Evolutionary conservation across 2,797 vertebrate genomes (phyloP).

Genomic region (Muraenolepis orangiensis): DNA sequence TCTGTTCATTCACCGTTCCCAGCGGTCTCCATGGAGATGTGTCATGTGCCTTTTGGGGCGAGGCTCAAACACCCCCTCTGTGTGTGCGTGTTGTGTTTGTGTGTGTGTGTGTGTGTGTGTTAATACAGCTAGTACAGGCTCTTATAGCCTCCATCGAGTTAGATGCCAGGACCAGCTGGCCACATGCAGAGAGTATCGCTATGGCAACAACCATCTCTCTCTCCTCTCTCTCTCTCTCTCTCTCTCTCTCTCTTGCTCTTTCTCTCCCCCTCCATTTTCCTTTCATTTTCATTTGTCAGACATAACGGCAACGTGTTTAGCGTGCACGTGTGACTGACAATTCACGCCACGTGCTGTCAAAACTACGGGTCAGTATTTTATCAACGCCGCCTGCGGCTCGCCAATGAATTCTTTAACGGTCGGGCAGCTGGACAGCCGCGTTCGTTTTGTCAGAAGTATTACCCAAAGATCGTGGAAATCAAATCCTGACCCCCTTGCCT

Average conservation of each 20-base stretch:
- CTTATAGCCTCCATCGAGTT: slow-evolving; percentile 64
- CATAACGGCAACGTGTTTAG: neutral
- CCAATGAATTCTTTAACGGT: too few species aligned
- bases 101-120: slow-evolving; percentile 26
- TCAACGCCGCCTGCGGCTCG: too few species aligned
- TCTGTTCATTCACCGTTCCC: slow-evolving; percentile 44
- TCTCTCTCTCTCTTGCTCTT: neutral
- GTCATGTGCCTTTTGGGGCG: slow-evolving; percentile 48
- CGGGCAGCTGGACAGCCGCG: too few species aligned
- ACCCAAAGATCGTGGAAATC: too few species aligned
- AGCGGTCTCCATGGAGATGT: slow-evolving; percentile 67
- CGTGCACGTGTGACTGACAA: neutral
- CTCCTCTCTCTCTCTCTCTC: too few species aligned
- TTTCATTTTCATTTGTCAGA: neutral
- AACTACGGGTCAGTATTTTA: neutral
- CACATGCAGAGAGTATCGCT: slow-evolving; percentile 53
- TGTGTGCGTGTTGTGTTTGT: slow-evolving; percentile 37
- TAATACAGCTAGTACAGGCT: slow-evolving; percentile 71
- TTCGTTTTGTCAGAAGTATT: too few species aligned
- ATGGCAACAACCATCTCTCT: slow-evolving; percentile 61
- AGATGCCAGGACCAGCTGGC: slow-evolving; percentile 55
- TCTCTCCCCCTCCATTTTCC: neutral
- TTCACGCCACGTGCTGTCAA: neutral
- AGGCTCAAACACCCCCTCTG: slow-evolving; percentile 43
- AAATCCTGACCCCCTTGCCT: too few species aligned